These are phyloP conservation scores for Didymodactylos carnosus DNA, from an alignment of 2,888 invertebrate species.

Conservation along the genomic window DNA sequence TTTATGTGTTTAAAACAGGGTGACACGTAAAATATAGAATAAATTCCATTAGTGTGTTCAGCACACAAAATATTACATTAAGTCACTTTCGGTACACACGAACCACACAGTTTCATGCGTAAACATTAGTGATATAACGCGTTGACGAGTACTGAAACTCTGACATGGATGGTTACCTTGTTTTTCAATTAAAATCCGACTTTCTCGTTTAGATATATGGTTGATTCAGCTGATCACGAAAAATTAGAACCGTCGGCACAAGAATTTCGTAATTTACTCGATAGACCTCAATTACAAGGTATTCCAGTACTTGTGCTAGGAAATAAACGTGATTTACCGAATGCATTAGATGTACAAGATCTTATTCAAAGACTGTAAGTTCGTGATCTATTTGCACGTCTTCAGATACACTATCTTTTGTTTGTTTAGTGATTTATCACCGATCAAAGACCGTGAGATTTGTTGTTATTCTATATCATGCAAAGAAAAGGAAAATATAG, in stretches of 20 bases:
- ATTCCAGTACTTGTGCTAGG: conserved; percentile 96
- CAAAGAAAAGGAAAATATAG: conserved; percentile 98
- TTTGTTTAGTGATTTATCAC: conserved; percentile 76
- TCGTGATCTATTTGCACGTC: not conserved
- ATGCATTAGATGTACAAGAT: conserved; percentile 90
- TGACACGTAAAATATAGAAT: too few relatives aligned
- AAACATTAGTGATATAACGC: too few relatives aligned
- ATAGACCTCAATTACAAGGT: conserved; percentile 75
- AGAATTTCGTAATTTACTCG: conserved; percentile 84
- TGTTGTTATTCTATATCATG: conserved; percentile 99
- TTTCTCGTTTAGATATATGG: conserved; percentile 68
- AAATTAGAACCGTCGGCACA: conserved; percentile 96
- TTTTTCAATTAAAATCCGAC: not conserved
- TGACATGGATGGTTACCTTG: not conserved
- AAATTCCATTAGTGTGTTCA: too few relatives aligned
- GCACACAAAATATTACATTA: too few relatives aligned
- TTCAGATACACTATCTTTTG: not conserved
- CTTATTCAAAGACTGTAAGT: conserved; percentile 92
- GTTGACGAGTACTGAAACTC: not conserved
- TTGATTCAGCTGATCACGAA: conserved; percentile 93
- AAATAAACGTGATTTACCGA: conserved; percentile 88
- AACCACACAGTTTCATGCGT: too few relatives aligned
- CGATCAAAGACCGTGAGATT: conserved; percentile 95
- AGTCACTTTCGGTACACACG: too few relatives aligned
- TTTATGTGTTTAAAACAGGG: too few relatives aligned